Evolutionary conservation across 2,113 vertebrate species (phyloP).

Genomic region (Menura novaehollandiae): DNA sequence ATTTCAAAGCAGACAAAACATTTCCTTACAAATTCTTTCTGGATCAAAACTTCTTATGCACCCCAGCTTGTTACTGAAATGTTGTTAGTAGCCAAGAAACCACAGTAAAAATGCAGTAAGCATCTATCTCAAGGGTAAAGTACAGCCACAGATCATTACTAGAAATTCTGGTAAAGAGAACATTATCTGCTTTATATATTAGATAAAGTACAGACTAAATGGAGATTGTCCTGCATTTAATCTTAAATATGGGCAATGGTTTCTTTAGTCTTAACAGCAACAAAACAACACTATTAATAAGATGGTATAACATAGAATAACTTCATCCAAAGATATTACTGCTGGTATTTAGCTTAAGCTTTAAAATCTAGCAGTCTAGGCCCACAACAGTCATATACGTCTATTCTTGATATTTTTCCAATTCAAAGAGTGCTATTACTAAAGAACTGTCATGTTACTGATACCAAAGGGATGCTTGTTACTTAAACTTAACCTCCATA

Average conservation of each 20-base stretch:
- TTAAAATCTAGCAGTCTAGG: neutral
- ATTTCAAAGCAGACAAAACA: slow-evolving; percentile 2
- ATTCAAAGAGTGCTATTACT: neutral
- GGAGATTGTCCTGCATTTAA: neutral
- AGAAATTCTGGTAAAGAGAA: neutral
- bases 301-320: neutral
- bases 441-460: neutral
- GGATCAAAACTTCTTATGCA: neutral
- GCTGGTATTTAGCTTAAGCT: neutral
- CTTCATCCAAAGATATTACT: neutral
- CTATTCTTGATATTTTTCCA: neutral
- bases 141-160: neutral
- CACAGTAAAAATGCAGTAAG: neutral
- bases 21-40: neutral
- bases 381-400: neutral
- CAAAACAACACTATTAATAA: neutral
- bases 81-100: neutral
- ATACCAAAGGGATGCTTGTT: neutral
- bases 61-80: neutral
- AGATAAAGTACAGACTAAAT: neutral
- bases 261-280: neutral
- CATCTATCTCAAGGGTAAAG: neutral
- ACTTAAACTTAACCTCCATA: neutral
- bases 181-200: neutral
- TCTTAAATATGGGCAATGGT: neutral